phyloP scores from a whole-genome alignment of 1,140 invertebrate genomes.

The Anastrepha ludens region DNA sequence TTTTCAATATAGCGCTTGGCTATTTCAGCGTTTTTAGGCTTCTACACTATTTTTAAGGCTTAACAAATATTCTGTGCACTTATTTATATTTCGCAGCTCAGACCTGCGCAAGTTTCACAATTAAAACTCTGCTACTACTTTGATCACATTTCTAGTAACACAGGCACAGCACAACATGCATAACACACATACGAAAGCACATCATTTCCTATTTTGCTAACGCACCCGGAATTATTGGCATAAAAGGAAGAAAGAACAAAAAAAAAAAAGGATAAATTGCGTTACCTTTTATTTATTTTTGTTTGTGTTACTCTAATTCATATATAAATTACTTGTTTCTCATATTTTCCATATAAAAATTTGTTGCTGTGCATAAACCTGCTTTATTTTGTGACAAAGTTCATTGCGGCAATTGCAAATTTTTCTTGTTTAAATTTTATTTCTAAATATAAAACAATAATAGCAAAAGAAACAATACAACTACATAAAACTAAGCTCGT shows the following conservation, averaged over 20 bases:
- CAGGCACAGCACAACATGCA: not conserved
- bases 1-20: too few relatives aligned
- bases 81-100: too few relatives aligned
- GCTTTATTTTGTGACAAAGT: conserved; percentile 16
- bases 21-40: too few relatives aligned
- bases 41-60: too few relatives aligned
- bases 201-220: not conserved
- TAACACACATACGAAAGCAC: not conserved
- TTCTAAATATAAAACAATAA: conserved; percentile 43
- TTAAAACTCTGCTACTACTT: not conserved
- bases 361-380: not conserved
- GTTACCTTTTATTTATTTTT: not conserved
- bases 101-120: too few relatives aligned
- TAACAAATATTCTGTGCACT: too few relatives aligned
- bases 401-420: not conserved
- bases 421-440: not conserved
- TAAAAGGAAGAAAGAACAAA: not conserved
- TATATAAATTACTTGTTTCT: not conserved
- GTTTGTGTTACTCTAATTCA: not conserved
- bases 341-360: conserved; percentile 10
- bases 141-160: not conserved
- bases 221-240: not conserved
- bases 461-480: conserved; percentile 19
- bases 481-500: conserved; percentile 49
- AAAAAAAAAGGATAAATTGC: not conserved